These are phyloP conservation scores for Melanotus villosus DNA, from an alignment of 2,888 invertebrate genomes.

Conservation along the genomic window DNA sequence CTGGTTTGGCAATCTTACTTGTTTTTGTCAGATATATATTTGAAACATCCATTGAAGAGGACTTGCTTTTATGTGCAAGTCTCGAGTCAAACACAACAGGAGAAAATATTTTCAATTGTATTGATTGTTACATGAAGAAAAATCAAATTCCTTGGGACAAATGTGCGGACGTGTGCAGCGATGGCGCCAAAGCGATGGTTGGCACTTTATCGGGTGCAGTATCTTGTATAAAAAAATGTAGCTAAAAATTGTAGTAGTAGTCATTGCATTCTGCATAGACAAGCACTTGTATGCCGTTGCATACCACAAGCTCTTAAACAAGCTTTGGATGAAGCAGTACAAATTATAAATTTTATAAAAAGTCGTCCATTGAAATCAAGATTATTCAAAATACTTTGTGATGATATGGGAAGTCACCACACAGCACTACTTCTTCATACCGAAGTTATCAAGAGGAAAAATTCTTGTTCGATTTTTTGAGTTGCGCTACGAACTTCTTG, in stretches of 20 bases:
- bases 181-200: conserved; percentile 51
- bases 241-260: conserved; percentile 48
- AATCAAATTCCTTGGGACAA: conserved; percentile 32
- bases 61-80: conserved; percentile 50
- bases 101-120: conserved; percentile 42
- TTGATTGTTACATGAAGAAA: conserved; percentile 39
- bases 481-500: not conserved
- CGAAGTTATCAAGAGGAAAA: conserved; percentile 22
- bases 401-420: conserved; percentile 45
- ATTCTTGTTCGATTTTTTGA: conserved; percentile 15
- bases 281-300: conserved; percentile 49
- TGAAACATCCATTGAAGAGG: conserved; percentile 51
- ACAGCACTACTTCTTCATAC: conserved; percentile 40
- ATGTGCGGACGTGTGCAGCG: conserved; percentile 41
- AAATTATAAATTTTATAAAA: conserved; percentile 45
- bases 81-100: conserved; percentile 32
- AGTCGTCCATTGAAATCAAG: conserved; percentile 44
- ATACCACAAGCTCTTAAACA: conserved; percentile 36
- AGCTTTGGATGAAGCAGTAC: conserved; percentile 37
- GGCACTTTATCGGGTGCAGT: conserved; percentile 40
- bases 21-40: conserved; percentile 56
- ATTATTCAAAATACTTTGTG: conserved; percentile 45
- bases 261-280: conserved; percentile 49
- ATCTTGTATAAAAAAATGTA: conserved; percentile 53
- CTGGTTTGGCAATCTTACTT: conserved; percentile 54